phyloP scores from a whole-genome alignment of 2,888 invertebrate species.

The Rhodophaea formosa region DNA sequence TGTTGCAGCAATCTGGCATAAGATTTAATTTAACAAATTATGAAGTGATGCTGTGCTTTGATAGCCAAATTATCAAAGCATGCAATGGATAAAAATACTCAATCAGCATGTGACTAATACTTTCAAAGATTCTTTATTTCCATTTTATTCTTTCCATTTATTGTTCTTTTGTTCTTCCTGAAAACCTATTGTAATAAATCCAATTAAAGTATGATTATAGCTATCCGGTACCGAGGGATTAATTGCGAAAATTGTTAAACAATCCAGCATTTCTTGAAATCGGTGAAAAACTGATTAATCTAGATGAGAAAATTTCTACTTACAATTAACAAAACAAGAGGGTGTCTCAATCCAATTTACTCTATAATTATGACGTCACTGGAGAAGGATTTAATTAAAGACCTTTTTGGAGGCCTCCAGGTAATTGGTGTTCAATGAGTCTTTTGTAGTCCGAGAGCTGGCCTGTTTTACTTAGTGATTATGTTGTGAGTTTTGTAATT shows the following conservation, averaged over 20 bases:
- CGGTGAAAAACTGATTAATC: conserved; percentile 54
- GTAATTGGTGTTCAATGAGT: conserved; percentile 79
- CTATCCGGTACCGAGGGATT: background rate
- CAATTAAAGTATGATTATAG: too few species aligned
- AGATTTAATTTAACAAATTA: too few species aligned
- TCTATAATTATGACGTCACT: conserved; percentile 79
- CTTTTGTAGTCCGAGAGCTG: conserved; percentile 74
- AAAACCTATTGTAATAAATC: background rate
- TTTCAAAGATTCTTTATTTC: background rate
- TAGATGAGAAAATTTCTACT: conserved; percentile 62
- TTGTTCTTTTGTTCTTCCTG: background rate
- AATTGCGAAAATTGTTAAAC: conserved; percentile 9
- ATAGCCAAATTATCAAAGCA: too few species aligned
- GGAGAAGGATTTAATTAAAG: conserved; percentile 81
- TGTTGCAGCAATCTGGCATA: too few species aligned
- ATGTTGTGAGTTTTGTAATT: conserved; percentile 52
- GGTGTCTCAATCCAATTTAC: conserved; percentile 73
- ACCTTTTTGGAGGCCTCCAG: conserved; percentile 72
- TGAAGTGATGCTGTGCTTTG: too few species aligned
- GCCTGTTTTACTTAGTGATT: conserved; percentile 64
- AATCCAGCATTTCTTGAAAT: conserved; percentile 20
- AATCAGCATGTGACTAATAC: too few species aligned
- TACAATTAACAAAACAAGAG: conserved; percentile 74
- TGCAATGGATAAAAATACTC: too few species aligned
- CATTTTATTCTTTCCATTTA: background rate